Evolutionary conservation across 2,888 invertebrate species (phyloP), one percentile per base, ranked within the genome.

Genomic region (Lampropteryx suffumata): DNA sequence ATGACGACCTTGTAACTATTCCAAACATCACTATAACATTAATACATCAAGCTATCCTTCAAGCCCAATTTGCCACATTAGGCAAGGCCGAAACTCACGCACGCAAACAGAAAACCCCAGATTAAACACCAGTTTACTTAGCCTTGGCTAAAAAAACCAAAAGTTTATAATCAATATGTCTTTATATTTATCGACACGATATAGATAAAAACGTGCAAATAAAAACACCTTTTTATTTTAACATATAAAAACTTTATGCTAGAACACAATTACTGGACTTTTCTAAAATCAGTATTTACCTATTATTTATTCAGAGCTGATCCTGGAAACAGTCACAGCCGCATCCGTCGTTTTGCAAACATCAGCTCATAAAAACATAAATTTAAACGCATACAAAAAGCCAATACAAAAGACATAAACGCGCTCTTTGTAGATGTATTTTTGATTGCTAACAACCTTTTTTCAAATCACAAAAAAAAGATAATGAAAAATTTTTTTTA

Each of bases 51-150:
- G 64, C 62, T 57, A 71, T 72, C 76, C 77, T 83, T 83, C 84
- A 84, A 81, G 83, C 84, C 71, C 73, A 75, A 84, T 85, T 83
- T 79, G 71, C 55, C 73, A 67, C 67, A 67, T 85, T 81, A 80
- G 55, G 57, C 84, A 86, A 87, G 86, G 85, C 71, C 84, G 81
- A 59, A 61, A 76, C 68, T 71, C 71, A 71, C 69, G 62, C 79
- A 79, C 75, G 78, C 79, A 62, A 73, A 63, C 59, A 67, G 60
- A 69, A 71, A 70, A 52, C 43, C 27, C 32, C 11, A 39, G 47
- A 53, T 32, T 44, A 44, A 29, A 10, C 0, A 8, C 11, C 28
- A 37, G 47, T 42, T 11, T 7, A 11, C 14, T 14, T 64, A 72
- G 64, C 78, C 77, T 80, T 76, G 71, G 67, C 65, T 65, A 61